A percentile compares a stretch with the other conserved stretches of the same genome.
These are phyloP conservation scores for Misgurnus anguillicaudatus DNA, from an alignment of 2,113 vertebrate species.

Conservation along the genomic window DNA sequence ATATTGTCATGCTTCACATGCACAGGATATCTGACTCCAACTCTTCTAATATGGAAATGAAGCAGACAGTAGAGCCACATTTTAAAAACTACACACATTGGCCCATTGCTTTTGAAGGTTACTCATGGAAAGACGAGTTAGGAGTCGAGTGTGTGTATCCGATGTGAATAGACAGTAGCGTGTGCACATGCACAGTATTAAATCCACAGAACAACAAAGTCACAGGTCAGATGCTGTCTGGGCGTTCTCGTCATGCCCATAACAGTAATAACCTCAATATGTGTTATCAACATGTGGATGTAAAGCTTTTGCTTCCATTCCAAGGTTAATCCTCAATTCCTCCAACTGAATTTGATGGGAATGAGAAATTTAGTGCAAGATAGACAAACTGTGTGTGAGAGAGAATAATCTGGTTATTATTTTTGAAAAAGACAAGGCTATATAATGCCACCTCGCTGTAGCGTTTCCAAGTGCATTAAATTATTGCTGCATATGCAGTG, in stretches of 20 bases:
- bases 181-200: background rate
- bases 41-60: constrained; percentile 54
- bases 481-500: constrained; percentile 33
- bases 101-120: constrained; percentile 33
- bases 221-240: background rate
- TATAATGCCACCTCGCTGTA: constrained; percentile 11
- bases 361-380: constrained; percentile 20
- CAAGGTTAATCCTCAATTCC: constrained; percentile 33
- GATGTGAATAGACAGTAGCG: background rate
- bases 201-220: constrained; percentile 19
- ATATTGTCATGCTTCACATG: constrained; percentile 39
- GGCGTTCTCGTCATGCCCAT: constrained; percentile 5
- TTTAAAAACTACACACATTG: constrained; percentile 34
- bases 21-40: constrained; percentile 16
- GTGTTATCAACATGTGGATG: constrained; percentile 21
- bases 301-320: constrained; percentile 18
- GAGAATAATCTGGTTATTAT: constrained; percentile 38
- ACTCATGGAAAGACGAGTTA: constrained; percentile 14
- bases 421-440: constrained; percentile 9
- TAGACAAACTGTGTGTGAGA: background rate
- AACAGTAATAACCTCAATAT: constrained; percentile 21
- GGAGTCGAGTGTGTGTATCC: background rate
- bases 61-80: constrained; percentile 37
- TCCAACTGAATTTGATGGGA: constrained; percentile 36
- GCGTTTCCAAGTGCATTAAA: constrained; percentile 39